Evolutionary conservation across 1,140 invertebrate species (phyloP), one percentile per base, ranked within the genome.

Genomic region (Drosophila sechellia): DNA sequence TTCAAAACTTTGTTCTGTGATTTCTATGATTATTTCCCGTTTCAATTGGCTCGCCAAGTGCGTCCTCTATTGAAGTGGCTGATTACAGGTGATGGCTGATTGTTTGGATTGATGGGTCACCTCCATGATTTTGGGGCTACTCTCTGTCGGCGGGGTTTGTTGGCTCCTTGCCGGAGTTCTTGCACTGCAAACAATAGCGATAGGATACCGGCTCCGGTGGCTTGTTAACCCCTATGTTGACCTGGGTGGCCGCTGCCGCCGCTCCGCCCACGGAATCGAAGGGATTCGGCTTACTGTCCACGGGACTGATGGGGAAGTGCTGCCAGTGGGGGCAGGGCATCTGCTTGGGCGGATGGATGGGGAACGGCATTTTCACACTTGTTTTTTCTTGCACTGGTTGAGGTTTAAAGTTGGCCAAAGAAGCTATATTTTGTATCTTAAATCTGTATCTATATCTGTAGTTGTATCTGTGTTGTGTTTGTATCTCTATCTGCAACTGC

Each of bases 281-380:
- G 11, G 79, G 79, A 43, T 66, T 43, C 15, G 84, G 77, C 15
- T 87, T 87, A 13, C 48, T 89, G 57, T 87, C 74, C 60, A 84
- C 71, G 0, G 90, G 83, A 37, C 77, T 90, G 13, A 91, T 90
- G 27, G 90, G 90, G 35, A 91, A 91, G 48, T 91, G 90, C 49
- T 91, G 87, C 90, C 90, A 91, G 34, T 91, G 90, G 22, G 86
- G 90, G 60, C 90, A 91, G 25, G 90, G 90, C 90, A 91, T 91
- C 65, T 91, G 90, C 73, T 85, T 90, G 50, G 90, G 90, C 50
- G 86, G 83, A 78, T 85, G 75, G 25, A 91, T 85, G 50, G 90
- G 90, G 42, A 91, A 91, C 58, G 90, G 90, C 90, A 91, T 60
- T 13, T 64, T 27, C n/a, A 5, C 25, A 0, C 42, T 45, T 0